Evolutionary conservation across 2,113 vertebrate species (phyloP), one percentile per base, ranked within the genome.

Genomic region (Sander lucioperca): DNA sequence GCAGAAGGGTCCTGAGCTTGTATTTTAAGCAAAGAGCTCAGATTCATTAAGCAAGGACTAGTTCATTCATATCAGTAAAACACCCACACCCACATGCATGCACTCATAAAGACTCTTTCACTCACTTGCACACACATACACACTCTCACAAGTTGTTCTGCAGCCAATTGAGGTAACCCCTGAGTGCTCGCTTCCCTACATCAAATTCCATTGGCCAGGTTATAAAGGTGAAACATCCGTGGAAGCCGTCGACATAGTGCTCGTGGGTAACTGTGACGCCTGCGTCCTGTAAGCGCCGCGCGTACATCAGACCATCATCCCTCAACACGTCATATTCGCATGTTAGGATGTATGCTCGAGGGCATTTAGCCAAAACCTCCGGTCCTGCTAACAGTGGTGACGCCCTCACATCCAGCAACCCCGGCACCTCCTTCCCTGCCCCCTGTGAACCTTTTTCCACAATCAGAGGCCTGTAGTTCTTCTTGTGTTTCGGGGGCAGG

Each of bases 261-360:
- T 96, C 96, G 0, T 89, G 93, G 3, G 96, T 97, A 50, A 99
- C 97, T 0, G 94, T 82, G 76, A 99, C 96, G 0, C 97, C 97
- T 0, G 95, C 97, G 0, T 94, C 95, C 94, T 96, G 94, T 73
- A 99, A 63, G 27, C 97, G 97, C 64, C 89, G 93, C 0, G 91
- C 96, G 2, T 99, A 99, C 97, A 99, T 98, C 73, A 94, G 92
- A 8, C 98, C 98, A 0, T 99, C 98, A 0, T 99, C 98, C 71
- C 98, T 94, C 82, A 99, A 85, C 50, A 99, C 96, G 0, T 99
- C 98, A 0, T 97, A 90, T 91, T 99, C 98, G 4, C 98, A 97
- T 0, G 97, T 99, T 78, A 99, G 77, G 70, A 99, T 65, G 36
- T 98, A 99, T 1, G 97, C 95, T 56, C 94, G 96, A 0, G 98